phyloP scores from a whole-genome alignment of 2,888 invertebrate species.

The Colletes collaris region DNA sequence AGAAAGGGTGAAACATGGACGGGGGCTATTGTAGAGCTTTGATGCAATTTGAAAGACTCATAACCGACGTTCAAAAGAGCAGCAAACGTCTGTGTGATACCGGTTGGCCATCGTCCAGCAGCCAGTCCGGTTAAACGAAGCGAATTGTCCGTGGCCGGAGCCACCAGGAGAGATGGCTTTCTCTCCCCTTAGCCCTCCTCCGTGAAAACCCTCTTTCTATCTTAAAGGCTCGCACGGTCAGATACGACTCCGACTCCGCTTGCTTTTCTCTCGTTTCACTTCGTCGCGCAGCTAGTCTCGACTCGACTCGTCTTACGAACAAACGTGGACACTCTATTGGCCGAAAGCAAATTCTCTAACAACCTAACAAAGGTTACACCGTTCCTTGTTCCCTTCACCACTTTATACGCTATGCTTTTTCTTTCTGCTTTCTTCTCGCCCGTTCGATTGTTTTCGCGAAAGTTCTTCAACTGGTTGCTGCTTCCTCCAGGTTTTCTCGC shows the following conservation, averaged over 20 bases:
- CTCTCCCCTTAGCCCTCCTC: not conserved
- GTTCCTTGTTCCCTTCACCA: not conserved
- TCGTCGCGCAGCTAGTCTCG: conserved; percentile 9
- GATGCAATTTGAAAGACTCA: conserved; percentile 72
- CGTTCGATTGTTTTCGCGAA: too few species aligned
- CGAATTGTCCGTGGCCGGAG: conserved; percentile 73
- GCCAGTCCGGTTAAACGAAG: conserved; percentile 76
- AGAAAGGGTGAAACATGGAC: not conserved
- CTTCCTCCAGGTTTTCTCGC: too few species aligned
- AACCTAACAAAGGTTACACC: conserved; percentile 16
- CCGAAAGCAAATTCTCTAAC: conserved; percentile 51
- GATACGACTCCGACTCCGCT: conserved; percentile 32
- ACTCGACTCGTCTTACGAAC: conserved; percentile 32
- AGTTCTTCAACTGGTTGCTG: too few species aligned
- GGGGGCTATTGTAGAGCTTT: conserved; percentile 64
- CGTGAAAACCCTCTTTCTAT: conserved; percentile 26
- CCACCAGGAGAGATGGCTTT: conserved; percentile 42
- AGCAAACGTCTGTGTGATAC: conserved; percentile 73
- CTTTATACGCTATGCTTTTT: not conserved
- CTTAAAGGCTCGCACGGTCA: conserved; percentile 30
- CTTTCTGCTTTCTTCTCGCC: not conserved
- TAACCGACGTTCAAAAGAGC: conserved; percentile 73
- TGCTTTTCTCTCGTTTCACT: conserved; percentile 39
- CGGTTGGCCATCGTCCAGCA: conserved; percentile 72
- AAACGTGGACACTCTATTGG: conserved; percentile 18